Evolutionary conservation across 2,113 vertebrate species (phyloP), one percentile per base, ranked within the genome.

Genomic region (Symphodus melops): DNA sequence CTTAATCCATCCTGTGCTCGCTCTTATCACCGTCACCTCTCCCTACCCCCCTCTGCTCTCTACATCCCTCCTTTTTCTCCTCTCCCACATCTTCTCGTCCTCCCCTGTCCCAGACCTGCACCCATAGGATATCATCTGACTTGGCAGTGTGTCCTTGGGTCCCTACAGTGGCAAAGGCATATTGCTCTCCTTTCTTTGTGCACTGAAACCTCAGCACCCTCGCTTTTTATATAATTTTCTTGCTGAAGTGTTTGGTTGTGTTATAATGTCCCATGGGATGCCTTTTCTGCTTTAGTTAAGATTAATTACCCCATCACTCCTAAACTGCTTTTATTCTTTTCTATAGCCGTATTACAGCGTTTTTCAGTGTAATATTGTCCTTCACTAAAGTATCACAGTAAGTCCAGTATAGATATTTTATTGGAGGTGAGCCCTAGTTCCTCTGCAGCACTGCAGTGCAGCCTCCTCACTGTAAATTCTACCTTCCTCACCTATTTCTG

Each of bases 401-500:
- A 48, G 79, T 68, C 23, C 37, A 79, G 65, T 83, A 68, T 82
- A 84, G 80, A 41, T 79, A 65, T 72, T 71, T 36, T 21, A 69
- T 57, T 61, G 72, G 77, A 87, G 76, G 57, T 52, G 79, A 86
- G 82, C 55, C 53, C 67, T 61, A 57, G 62, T 71, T 71, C 13
- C 83, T 81, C 86, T 89, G 86, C 86, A 87, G 86, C 86, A 91
- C 91, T 91, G 91, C 91, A 93, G 81, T 93, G 92, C 89, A 91
- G 90, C 84, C 77, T 60, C 53, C 80, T 68, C 49, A 14, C 74
- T 62, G 85, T 74, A 66, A 72, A 75, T 69, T 75, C 67, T 64
- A 82, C 76, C 61, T 74, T 86, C 65, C 87, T 88, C 56, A 25
- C 81, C 79, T 90, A 83, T 88, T 91, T 90, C 77, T 82, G 56